phyloP scores from a whole-genome alignment of 2,888 invertebrate genomes.

The Ophonus ardosiacus region DNA sequence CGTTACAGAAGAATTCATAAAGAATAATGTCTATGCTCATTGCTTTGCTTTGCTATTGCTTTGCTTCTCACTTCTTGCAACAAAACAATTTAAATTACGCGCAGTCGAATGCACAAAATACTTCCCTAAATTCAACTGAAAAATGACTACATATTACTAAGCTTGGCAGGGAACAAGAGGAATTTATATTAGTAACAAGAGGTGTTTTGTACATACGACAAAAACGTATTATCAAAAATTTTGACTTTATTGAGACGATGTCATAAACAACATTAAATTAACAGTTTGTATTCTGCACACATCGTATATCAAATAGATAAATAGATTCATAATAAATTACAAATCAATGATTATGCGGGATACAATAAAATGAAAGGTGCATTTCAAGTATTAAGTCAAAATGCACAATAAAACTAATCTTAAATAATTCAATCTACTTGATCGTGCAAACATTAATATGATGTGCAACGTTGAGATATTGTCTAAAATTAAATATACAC shows the following conservation, averaged over 20 bases:
- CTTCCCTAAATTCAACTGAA: constrained; percentile 22
- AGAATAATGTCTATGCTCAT: constrained; percentile 15
- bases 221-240: constrained; percentile 43
- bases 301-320: constrained; percentile 46
- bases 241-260: constrained; percentile 31
- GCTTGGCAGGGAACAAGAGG: constrained; percentile 13
- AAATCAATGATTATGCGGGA: constrained; percentile 40
- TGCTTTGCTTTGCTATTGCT: not conserved
- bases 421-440: constrained; percentile 35
- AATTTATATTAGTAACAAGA: constrained; percentile 33
- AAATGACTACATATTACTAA: not conserved
- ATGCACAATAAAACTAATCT: constrained; percentile 47
- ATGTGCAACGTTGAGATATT: constrained; percentile 49
- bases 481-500: constrained; percentile 52
- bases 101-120: constrained; percentile 45
- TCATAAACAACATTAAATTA: constrained; percentile 43
- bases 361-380: constrained; percentile 41
- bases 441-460: constrained; percentile 51
- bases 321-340: constrained; percentile 34
- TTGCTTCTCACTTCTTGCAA: constrained; percentile 44
- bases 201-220: constrained; percentile 50
- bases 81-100: constrained; percentile 36
- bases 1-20: constrained; percentile 21
- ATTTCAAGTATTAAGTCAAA: constrained; percentile 2
- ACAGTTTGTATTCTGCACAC: constrained; percentile 59